A percentile compares a stretch with the other conserved stretches of the same genome.
Evolutionary conservation across 2,888 invertebrate genomes (phyloP).

Genomic region (Yponomeuta sedellus): DNA sequence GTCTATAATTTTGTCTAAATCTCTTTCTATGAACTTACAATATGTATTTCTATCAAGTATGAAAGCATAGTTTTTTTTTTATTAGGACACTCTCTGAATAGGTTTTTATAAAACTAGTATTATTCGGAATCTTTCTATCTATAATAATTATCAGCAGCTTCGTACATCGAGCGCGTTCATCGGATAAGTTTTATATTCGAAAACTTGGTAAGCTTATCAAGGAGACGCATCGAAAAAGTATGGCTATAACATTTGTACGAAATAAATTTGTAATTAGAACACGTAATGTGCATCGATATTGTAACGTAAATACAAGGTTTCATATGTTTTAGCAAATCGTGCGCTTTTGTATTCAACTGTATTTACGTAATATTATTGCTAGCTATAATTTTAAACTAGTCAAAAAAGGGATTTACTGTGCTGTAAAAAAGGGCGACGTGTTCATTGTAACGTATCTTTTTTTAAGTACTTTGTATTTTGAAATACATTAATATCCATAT

Average conservation of each 20-base stretch:
- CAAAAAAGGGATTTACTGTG: conserved; percentile 38
- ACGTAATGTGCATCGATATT: not conserved
- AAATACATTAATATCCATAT: not conserved
- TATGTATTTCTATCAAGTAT: not conserved
- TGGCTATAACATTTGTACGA: not conserved
- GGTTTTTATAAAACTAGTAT: not conserved
- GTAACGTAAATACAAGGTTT: not conserved
- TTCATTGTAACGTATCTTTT: not conserved
- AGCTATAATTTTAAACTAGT: conserved; percentile 68
- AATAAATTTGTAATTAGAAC: not conserved
- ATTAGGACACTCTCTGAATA: not conserved
- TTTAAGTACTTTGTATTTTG: not conserved
- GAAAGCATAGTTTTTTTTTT: not conserved
- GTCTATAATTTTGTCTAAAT: conserved; percentile 21
- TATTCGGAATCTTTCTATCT: not conserved
- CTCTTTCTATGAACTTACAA: not conserved
- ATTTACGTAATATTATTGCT: conserved; percentile 41
- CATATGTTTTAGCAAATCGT: not conserved
- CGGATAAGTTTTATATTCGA: not conserved
- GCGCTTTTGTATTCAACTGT: conserved; percentile 19
- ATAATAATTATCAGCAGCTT: not conserved
- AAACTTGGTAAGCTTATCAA: not conserved
- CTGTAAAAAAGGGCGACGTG: conserved; percentile 1
- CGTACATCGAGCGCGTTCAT: not conserved
- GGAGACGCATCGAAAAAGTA: not conserved